phyloP scores from a whole-genome alignment of 1,140 invertebrate species.

The Frieseomelitta varia region DNA sequence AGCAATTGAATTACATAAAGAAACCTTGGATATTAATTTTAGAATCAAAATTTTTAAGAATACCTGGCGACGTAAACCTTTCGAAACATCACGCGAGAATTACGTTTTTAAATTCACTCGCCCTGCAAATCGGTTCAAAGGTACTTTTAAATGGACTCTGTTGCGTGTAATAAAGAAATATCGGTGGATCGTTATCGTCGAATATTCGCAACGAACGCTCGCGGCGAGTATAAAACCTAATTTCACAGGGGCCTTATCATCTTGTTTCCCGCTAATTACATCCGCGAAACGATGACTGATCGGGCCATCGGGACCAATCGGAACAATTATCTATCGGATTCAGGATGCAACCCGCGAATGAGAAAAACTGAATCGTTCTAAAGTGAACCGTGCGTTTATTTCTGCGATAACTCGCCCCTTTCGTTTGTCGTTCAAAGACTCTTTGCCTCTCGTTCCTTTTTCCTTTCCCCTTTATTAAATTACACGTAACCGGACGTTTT shows the following conservation, averaged over 20 bases:
- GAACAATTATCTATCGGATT: not conserved
- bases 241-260: conserved; percentile 11
- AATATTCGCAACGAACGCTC: not conserved
- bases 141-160: too few relatives aligned
- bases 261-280: conserved; percentile 11
- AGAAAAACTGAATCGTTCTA: not conserved
- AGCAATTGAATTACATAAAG: too few relatives aligned
- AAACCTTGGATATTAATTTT: too few relatives aligned
- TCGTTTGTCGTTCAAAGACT: not conserved
- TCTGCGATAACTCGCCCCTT: not conserved
- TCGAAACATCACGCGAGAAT: too few relatives aligned
- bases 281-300: conserved; percentile 5
- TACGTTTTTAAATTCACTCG: too few relatives aligned
- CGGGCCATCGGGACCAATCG: conserved; percentile 13
- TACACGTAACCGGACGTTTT: too few relatives aligned
- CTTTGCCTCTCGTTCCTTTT: not conserved
- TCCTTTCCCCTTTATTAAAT: not conserved
- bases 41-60: too few relatives aligned
- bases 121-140: too few relatives aligned
- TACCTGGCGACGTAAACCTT: too few relatives aligned
- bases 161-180: too few relatives aligned
- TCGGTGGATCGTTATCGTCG: not conserved
- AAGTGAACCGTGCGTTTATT: not conserved
- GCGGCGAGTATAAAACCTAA: not conserved
- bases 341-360: not conserved